Evolutionary conservation across 2,888 invertebrate genomes (phyloP), one percentile per base, ranked within the genome.

Genomic region (Limnephilus lunatus): DNA sequence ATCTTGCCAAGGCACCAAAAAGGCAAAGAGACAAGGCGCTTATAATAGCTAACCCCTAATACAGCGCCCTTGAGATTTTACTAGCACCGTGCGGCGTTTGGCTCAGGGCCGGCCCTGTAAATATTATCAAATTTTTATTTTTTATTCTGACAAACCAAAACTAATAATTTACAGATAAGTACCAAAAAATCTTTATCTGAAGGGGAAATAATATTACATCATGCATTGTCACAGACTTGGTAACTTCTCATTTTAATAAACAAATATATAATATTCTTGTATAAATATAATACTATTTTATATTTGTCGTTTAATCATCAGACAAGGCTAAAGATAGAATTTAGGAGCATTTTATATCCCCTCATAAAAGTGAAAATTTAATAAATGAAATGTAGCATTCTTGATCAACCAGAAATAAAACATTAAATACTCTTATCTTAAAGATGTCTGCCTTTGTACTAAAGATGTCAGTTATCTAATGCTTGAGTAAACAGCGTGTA

Each of bases 341-440:
- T 68, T n/a, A 25, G 25, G 25, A 68, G 25, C 4, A 68, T 68
- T 19, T 25, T 68, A 68, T 68, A 68, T 30, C 19, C 39, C 39
- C 11, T 25, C 30, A 86, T 39, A n/a, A 11, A 44, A 44, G 31
- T 19, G 12, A 44, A n/a, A 44, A 14, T 31, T 86, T 86, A 86
- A 86, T 86, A 86, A 35, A 44, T 44, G 30, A 86, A 9, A 35
- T 15, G 35, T n/a, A 85, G 39, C 85, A 85, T 39, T 48, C 48
- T 39, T 85, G 32, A 85, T 30, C 30, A 53, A 86, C 86, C n/a
- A 86, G 53, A 86, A 86, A 86, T 53, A 86, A 11, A 44, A n/a
- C 14, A 86, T 53, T 86, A 86, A 86, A 86, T 86, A 53, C 30
- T 86, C 44, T 48, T 86, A 86, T 86, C 86, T 48, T 3, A 53